Conservation (phyloP, 37 sponge, comb jelly and placozoan genomes). For the Hexactinellida sp. region DNA sequence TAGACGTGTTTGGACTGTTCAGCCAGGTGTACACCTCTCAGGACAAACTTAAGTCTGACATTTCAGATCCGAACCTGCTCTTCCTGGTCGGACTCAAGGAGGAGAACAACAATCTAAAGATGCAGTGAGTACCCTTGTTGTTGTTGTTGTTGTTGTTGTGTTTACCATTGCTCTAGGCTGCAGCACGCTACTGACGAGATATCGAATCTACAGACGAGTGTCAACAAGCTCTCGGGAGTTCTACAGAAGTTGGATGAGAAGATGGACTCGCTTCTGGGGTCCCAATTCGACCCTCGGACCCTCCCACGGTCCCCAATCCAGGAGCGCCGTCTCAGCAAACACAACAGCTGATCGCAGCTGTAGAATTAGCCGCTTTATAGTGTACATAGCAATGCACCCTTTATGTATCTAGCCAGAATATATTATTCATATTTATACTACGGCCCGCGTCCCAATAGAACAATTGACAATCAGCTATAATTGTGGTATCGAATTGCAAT, state of each 20-base stretch:
- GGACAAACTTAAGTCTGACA: background rate
- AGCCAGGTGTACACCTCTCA: background rate
- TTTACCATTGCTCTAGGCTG: background rate
- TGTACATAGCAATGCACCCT: too few relatives aligned
- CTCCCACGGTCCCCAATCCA: background rate
- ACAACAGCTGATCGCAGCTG: too few relatives aligned
- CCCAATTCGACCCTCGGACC: background rate
- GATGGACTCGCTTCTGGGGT: background rate
- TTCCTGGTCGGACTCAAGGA: background rate
- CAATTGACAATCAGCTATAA: too few relatives aligned
- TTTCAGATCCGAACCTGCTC: background rate
- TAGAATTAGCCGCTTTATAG: too few relatives aligned
- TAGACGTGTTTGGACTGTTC: background rate
- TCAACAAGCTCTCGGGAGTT: background rate
- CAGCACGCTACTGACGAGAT: background rate
- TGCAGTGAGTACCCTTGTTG: conserved; percentile 5
- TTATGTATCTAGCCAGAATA: too few relatives aligned
- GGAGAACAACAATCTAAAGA: conserved; percentile 7
- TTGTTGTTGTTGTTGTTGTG: background rate
- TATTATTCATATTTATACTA: too few relatives aligned
- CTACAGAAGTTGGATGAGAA: background rate
- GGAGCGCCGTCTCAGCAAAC: background rate
- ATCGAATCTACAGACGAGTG: background rate
- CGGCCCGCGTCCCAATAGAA: too few relatives aligned
- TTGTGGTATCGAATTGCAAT: too few relatives aligned